Evolutionary conservation across 2,797 vertebrate species (phyloP).

Genomic region (Streptopelia turtur): DNA sequence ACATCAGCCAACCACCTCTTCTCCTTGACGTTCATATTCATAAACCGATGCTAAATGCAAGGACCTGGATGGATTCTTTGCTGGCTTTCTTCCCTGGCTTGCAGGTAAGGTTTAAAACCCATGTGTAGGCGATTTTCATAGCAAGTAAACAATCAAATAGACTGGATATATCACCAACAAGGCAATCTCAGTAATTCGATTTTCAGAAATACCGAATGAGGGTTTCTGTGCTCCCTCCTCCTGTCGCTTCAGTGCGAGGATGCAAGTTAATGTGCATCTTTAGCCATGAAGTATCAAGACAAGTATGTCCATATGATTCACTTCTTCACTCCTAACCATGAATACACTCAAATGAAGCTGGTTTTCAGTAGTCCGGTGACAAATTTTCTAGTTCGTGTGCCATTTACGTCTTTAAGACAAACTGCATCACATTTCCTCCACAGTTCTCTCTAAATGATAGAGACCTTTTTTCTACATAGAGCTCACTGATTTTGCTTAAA

Average conservation of each 20-base stretch:
- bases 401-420: neutral
- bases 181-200: neutral
- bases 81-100: constrained; percentile 97
- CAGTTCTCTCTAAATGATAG: neutral
- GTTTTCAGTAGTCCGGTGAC: neutral
- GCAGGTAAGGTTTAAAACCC: constrained; percentile 82
- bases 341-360: neutral
- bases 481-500: neutral
- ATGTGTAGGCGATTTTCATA: neutral
- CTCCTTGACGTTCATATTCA: constrained; percentile 97
- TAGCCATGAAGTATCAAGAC: neutral
- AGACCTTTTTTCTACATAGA: neutral
- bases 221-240: neutral
- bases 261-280: neutral
- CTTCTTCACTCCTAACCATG: neutral
- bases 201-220: neutral
- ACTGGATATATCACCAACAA: neutral
- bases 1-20: constrained; percentile 97
- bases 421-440: neutral
- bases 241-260: neutral
- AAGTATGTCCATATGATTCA: neutral
- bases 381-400: neutral
- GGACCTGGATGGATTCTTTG: constrained; percentile 98
- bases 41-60: constrained; percentile 95
- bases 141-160: neutral